Evolutionary conservation across 1,140 invertebrate genomes (phyloP), one percentile per base, ranked within the genome.

Genomic region (Drosophila kohkoa): DNA sequence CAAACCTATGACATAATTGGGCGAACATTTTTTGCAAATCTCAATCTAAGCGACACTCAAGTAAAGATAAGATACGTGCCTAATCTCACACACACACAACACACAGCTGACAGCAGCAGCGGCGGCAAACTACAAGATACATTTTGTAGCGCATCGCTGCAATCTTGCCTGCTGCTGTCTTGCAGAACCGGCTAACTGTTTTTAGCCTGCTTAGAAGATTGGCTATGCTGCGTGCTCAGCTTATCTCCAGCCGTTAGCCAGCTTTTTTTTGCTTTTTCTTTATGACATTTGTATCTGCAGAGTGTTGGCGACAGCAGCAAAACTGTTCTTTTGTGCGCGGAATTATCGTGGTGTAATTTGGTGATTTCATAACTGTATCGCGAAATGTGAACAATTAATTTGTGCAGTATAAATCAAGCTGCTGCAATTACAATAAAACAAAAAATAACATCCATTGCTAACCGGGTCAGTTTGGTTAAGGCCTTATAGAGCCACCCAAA

Each of bases 101-200:
- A 80, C 75, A 59, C 82, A 67, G 49, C 38, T 5, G 30, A 32
- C 30, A 32, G 30, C 30, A 7, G 30, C 5, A 32, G 0, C 35
- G 35, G 7, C 35, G 16, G n/a, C 5, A 66, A 67, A 46, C 52
- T 73, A 76, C 57, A 60, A 75, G 65, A 85, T 74, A 75, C 57
- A 68, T 80, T 74, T 82, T 79, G 66, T 65, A 86, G 72, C 82
- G 79, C 82, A 62, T 73, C 63, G 72, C 68, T 79, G 85, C 74
- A 76, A 59, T 71, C 62, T 70, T 43, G 41, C n/a, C 41, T 70
- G 57, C 25, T 71, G 67, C 10, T 45, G 70, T 79, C 76, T 87
- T 83, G 85, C 83, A 88, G 83, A 88, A 89, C 80, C 83, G 80
- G 70, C 85, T 87, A 87, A 88, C 83, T 72, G 83, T 88, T 69